Evolutionary conservation across 2,888 invertebrate species (phyloP), one percentile per base, ranked within the genome.

Genomic region (Hartigia nigra): DNA sequence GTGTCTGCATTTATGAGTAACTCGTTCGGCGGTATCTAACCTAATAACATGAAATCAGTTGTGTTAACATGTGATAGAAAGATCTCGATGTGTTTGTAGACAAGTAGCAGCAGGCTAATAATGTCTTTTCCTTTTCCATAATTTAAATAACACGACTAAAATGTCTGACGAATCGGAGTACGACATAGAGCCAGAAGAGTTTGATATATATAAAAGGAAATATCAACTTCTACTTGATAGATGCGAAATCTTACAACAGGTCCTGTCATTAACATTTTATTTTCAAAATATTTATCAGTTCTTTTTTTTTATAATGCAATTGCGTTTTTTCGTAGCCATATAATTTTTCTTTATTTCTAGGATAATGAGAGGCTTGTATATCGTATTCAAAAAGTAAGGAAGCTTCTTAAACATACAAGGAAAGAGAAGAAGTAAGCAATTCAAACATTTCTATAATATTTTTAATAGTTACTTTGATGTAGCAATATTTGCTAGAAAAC

Each of bases 361-460:
- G 95, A 95, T 89, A 96, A 96, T 91, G 95, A 96, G 90, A 93
- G 95, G 91, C 92, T 96, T 84, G 94, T 96, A 81, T 92, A 91
- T 85, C 93, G 96, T 88, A 95, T 96, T 90, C 95, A 95, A 88
- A 94, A 94, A 90, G 95, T 95, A 32, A 95, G 95, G 87, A 95
- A 94, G 92, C 93, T 95, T 79, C 93, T 95, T 1, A 94, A 94
- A 87, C 93, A 94, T 23, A 94, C 94, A 81, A 93, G 94, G 83
- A 95, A 95, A 90, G 95, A 96, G 88, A 94, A 95, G 87, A 92
- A 91, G 92, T 92, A 88, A 88, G 91, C 89, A 78, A 81, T 76
- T 39, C 32, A 74, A 76, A 55, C 0, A 23, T 55, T 55, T 23
- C 23, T 55, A 23, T 23, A 55, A 55, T 2, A 55, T 55, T 55